phyloP scores from a whole-genome alignment of 2,888 invertebrate genomes.

The Venustoraphidia nigricollis region DNA sequence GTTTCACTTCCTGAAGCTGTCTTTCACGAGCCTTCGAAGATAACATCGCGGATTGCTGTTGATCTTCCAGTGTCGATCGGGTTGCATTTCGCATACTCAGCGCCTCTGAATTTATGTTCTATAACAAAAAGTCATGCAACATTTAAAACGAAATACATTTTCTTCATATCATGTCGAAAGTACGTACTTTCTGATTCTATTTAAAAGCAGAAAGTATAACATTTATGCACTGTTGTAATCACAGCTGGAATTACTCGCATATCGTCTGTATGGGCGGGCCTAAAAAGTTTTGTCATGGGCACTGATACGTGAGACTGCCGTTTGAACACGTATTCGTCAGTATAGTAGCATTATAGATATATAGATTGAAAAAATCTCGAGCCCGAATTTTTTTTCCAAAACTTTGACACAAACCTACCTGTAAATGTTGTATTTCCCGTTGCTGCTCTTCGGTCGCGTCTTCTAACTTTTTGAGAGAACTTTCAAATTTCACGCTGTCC shows the following conservation, averaged over 20 bases:
- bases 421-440: conserved; percentile 56
- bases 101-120: conserved; percentile 60
- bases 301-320: too few relatives aligned
- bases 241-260: too few relatives aligned
- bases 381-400: too few relatives aligned
- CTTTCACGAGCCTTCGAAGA: conserved; percentile 49
- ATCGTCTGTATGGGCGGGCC: too few relatives aligned
- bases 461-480: conserved; percentile 52
- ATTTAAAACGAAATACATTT: not conserved
- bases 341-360: too few relatives aligned
- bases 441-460: conserved; percentile 50
- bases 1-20: conserved; percentile 45
- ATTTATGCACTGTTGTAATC: too few relatives aligned
- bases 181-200: too few relatives aligned
- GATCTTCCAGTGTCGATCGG: conserved; percentile 47
- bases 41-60: conserved; percentile 52
- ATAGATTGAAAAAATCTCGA: not conserved
- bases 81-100: conserved; percentile 53
- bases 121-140: conserved; percentile 5
- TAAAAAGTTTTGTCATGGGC: too few relatives aligned
- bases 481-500: conserved; percentile 59
- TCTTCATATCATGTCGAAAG: too few relatives aligned
- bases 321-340: too few relatives aligned
- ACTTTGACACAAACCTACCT: conserved; percentile 23
- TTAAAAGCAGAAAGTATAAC: too few relatives aligned